Evolutionary conservation across 2,888 invertebrate genomes (phyloP), one percentile per base, ranked within the genome.

Genomic region (Palloptera scutellata): DNA sequence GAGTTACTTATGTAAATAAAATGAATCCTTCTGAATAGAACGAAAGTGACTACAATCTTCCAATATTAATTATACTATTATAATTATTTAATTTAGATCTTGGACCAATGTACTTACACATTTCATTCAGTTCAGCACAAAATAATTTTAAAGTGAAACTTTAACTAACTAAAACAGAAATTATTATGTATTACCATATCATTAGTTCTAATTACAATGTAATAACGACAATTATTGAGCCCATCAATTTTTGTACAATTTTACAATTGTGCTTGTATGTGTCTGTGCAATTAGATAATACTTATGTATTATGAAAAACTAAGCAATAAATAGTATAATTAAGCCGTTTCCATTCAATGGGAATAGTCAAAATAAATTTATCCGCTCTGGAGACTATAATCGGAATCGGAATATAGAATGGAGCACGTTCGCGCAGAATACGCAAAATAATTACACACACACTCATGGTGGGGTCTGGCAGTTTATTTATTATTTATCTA

Each of bases 281-380:
- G 30, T 30, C 2, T 55, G 40, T 30, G 55, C 64, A 65, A 65
- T 59, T 65, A 65, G 20, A 59, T 43, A n/a, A n/a, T n/a, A n/a
- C n/a, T n/a, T n/a, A n/a, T 65, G 30, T 13, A 15, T 65, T 42
- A 65, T 58, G 8, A 48, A 48, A 42, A 59, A 65, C 30, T 53
- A 53, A 43, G 53, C 43, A 65, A 52, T 59, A 65, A 59, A 65
- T 65, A 30, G 59, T 53, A 60, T 60, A 65, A 65, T 65, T 60
- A 45, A 65, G 53, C 30, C 20, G 59, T 60, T 65, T 43, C 30
- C 54, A 59, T 65, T 52, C 51, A 60, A 53, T 42, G 52, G 43
- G 15, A 17, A 45, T 57, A 40, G 30, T 30, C 2, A 41, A 58
- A 64, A 57, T 17, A 20, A 45, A 64, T 57, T 58, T 58, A 8